These are phyloP conservation scores for Vulpes vulpes DNA, from an alignment of 2,113 vertebrate genomes.

Conservation along the genomic window DNA sequence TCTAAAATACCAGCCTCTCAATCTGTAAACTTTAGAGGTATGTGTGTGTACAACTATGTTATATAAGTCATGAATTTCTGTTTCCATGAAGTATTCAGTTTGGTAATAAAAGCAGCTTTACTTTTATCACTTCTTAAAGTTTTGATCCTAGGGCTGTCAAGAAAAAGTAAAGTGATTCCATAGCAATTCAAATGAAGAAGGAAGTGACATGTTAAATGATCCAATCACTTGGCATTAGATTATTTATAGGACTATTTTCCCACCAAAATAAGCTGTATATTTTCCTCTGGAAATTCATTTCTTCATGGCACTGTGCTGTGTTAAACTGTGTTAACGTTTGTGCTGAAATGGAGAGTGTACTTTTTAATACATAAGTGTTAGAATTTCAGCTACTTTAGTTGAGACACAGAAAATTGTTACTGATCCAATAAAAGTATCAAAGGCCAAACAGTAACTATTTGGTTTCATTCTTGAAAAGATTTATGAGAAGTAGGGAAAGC, in stretches of 20 bases:
- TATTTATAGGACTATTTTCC: slow-evolving; percentile 18
- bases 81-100: not conserved
- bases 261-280: slow-evolving; percentile 1
- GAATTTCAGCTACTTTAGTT: slow-evolving; percentile 63
- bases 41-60: not conserved
- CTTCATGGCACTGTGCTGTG: slow-evolving; percentile 9
- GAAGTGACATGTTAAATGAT: not conserved
- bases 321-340: slow-evolving; percentile 45
- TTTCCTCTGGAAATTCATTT: slow-evolving; percentile 48
- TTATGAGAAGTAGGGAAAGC: slow-evolving; percentile 12
- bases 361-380: slow-evolving; percentile 45
- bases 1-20: not conserved
- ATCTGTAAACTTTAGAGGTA: not conserved
- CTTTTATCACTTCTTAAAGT: slow-evolving; percentile 19
- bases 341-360: slow-evolving; percentile 24
- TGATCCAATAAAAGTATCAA: slow-evolving; percentile 75
- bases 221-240: not conserved
- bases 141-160: slow-evolving; percentile 4
- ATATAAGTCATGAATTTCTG: slow-evolving; percentile 39
- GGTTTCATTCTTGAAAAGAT: slow-evolving; percentile 75
- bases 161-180: slow-evolving; percentile 6
- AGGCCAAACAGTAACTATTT: slow-evolving; percentile 69
- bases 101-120: slow-evolving; percentile 49
- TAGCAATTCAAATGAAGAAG: slow-evolving; percentile 34
- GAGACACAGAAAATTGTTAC: slow-evolving; percentile 57